phyloP scores from a whole-genome alignment of 35 echinoderm and acorn worm species.

The Ophioderma brevispina region DNA sequence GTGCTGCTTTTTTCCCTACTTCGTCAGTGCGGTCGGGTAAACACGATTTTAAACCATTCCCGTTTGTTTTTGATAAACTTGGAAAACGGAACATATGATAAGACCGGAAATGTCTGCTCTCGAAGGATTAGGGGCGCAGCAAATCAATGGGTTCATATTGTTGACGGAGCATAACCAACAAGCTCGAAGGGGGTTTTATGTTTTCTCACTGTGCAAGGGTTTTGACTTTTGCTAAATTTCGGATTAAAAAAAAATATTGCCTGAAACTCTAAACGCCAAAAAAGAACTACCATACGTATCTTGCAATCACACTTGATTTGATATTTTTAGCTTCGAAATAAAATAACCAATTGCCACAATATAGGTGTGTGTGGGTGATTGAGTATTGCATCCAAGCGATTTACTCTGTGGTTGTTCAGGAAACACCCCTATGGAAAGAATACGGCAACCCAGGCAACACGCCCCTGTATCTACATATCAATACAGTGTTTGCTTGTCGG shows the following conservation, averaged over 20 bases:
- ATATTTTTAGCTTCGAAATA: too few species aligned
- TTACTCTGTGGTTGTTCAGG: neutral
- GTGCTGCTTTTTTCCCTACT: neutral
- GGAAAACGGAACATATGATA: conserved; percentile 31
- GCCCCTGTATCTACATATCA: neutral
- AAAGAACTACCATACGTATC: too few species aligned
- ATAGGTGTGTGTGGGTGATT: too few species aligned
- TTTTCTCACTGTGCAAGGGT: too few species aligned
- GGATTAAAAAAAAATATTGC: too few species aligned
- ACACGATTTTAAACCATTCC: conserved; percentile 9
- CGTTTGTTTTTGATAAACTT: conserved; percentile 55
- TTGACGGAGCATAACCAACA: too few species aligned
- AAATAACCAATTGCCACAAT: too few species aligned
- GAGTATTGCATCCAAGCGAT: too few species aligned
- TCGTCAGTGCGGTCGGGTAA: neutral
- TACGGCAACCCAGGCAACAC: neutral
- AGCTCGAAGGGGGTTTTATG: too few species aligned
- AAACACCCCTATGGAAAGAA: neutral
- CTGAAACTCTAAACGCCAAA: too few species aligned
- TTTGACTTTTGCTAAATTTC: too few species aligned
- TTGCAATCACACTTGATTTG: too few species aligned
- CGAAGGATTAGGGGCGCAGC: conserved; percentile 36
- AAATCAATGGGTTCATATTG: conserved; percentile 16
- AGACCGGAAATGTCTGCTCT: conserved; percentile 52
- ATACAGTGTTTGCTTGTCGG: neutral